phyloP scores from a whole-genome alignment of 1,140 invertebrate species.

The Sogatella furcifera region DNA sequence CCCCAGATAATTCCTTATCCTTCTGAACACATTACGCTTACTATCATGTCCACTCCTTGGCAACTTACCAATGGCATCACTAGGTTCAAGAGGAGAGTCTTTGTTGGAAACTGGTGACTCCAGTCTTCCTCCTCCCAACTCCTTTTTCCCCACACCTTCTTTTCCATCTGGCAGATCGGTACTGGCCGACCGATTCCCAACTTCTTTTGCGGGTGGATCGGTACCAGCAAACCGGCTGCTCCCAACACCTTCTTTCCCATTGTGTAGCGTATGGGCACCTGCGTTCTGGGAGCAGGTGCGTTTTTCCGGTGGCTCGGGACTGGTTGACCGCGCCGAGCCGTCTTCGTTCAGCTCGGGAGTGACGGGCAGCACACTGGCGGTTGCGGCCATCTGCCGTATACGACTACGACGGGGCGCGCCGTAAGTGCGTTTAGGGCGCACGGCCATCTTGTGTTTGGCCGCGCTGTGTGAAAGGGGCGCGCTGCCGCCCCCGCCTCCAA shows the following conservation, averaged over 20 bases:
- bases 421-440: conserved; percentile 59
- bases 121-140: no score
- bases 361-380: conserved; percentile 45
- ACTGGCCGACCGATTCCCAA: neutral
- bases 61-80: neutral
- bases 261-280: no score
- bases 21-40: no score
- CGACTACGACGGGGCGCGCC: conserved; percentile 51
- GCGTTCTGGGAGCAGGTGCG: no score
- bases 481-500: conserved; percentile 24
- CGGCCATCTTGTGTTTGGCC: conserved; percentile 63
- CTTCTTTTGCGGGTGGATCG: no score
- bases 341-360: conserved; percentile 67
- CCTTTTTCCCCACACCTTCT: neutral
- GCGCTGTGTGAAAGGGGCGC: conserved; percentile 62
- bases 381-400: conserved; percentile 41
- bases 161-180: neutral
- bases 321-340: conserved; percentile 6
- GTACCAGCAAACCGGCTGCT: neutral
- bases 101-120: no score
- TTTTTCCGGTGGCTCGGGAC: conserved; percentile 2
- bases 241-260: no score
- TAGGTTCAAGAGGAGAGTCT: no score
- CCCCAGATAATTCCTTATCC: no score
- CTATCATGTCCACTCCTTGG: neutral